A percentile compares a stretch with the other conserved stretches of the same genome.
These are phyloP conservation scores for Sebastes itinus DNA, from an alignment of 2,797 vertebrate species.

Conservation along the genomic window DNA sequence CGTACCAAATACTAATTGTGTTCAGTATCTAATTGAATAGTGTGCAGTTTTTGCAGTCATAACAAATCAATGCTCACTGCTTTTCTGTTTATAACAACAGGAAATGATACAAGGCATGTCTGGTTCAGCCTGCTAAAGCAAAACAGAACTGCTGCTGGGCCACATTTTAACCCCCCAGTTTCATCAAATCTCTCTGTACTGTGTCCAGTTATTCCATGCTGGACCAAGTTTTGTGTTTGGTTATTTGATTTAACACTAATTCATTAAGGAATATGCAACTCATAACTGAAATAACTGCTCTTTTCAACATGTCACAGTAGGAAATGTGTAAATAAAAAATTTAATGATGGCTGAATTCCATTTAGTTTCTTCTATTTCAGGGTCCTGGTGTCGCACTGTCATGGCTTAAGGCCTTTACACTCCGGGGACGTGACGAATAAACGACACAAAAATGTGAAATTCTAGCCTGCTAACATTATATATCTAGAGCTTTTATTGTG, in stretches of 20 bases:
- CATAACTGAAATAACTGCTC: not conserved
- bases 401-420: not conserved
- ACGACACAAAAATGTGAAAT: not conserved
- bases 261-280: not conserved
- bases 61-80: not conserved
- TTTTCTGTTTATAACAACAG: not conserved
- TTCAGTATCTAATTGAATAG: not conserved
- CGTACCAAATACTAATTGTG: not conserved
- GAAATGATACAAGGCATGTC: not conserved
- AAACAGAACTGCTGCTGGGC: not conserved
- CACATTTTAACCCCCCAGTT: not conserved
- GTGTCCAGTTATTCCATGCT: not conserved
- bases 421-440: not conserved
- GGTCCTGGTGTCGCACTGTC: not conserved
- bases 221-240: not conserved
- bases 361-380: not conserved
- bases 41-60: not conserved
- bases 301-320: not conserved
- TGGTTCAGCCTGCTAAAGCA: not conserved
- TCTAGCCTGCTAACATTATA: not conserved
- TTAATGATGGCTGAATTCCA: not conserved
- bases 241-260: not conserved
- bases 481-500: no score
- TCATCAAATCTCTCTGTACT: not conserved
- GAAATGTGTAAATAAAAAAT: not conserved